Evolutionary conservation across 2,113 vertebrate species (phyloP).

Genomic region (Albula glossodonta): DNA sequence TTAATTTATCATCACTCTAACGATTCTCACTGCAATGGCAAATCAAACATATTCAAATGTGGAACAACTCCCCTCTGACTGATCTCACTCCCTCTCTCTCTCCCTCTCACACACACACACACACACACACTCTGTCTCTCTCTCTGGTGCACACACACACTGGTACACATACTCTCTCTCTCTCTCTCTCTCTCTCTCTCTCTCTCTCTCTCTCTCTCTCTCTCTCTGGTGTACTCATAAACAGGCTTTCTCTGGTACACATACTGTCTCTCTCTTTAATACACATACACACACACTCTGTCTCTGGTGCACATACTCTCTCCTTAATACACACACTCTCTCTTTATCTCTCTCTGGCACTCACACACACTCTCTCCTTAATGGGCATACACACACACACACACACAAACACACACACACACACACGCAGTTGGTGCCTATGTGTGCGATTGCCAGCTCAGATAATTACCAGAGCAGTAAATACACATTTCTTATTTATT

Average conservation of each 20-base stretch:
- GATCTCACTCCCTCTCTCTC: background rate
- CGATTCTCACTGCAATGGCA: conserved; percentile 26
- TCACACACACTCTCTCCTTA: too few species aligned
- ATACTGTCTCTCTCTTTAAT: too few species aligned
- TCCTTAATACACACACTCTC: too few species aligned
- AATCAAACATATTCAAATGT: conserved; percentile 40
- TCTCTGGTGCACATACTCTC: too few species aligned
- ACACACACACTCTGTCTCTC: background rate
- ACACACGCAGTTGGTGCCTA: background rate
- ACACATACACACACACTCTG: too few species aligned
- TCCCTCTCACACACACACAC: background rate
- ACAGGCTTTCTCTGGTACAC: too few species aligned
- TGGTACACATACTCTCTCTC: background rate
- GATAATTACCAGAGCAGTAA: conserved; percentile 21
- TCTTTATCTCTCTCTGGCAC: too few species aligned
- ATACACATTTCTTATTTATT: conserved; percentile 16
- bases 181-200: too few species aligned
- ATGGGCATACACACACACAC: background rate
- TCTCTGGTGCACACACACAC: background rate
- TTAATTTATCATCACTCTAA: conserved; percentile 33
- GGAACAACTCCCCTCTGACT: conserved; percentile 27
- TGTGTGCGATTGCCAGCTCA: conserved; percentile 3
- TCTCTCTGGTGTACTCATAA: too few species aligned
- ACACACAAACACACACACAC: background rate
- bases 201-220: too few species aligned